Evolutionary conservation across 2,797 vertebrate genomes (phyloP).

Genomic region (Urosaurus nigricauda): DNA sequence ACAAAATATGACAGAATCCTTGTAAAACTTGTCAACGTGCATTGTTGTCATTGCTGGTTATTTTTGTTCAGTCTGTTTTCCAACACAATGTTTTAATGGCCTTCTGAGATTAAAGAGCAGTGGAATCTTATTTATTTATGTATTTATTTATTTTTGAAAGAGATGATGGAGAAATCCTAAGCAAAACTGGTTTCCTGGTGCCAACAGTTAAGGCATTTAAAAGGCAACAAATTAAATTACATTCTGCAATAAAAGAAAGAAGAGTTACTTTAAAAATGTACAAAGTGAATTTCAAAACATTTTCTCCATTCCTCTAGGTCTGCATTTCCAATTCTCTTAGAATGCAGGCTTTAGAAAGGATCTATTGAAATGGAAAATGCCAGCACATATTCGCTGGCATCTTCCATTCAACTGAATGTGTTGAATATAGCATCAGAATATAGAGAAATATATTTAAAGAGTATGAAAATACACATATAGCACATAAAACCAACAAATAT

Average conservation of each 20-base stretch:
- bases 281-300: neutral
- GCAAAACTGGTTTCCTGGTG: constrained; percentile 47
- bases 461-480: constrained; percentile 55
- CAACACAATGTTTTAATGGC: constrained; percentile 1
- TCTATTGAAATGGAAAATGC: neutral
- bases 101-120: constrained; percentile 52
- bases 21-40: neutral
- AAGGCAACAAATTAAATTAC: constrained; percentile 27
- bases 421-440: neutral
- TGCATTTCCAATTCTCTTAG: neutral
- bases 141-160: constrained; percentile 43
- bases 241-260: constrained; percentile 1
- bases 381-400: neutral
- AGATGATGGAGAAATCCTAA: constrained; percentile 52
- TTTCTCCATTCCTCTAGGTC: neutral
- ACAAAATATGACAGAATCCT: neutral
- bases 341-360: neutral
- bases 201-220: constrained; percentile 49
- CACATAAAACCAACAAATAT: constrained; percentile 56
- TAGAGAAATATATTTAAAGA: neutral
- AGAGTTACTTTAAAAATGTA: neutral
- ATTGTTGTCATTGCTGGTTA: neutral
- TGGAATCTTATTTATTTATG: constrained; percentile 13
- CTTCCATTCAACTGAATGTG: too few relatives aligned
- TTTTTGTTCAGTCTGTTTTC: constrained; percentile 47